phyloP scores from a whole-genome alignment of 2,888 invertebrate species.

The Macaria notata region DNA sequence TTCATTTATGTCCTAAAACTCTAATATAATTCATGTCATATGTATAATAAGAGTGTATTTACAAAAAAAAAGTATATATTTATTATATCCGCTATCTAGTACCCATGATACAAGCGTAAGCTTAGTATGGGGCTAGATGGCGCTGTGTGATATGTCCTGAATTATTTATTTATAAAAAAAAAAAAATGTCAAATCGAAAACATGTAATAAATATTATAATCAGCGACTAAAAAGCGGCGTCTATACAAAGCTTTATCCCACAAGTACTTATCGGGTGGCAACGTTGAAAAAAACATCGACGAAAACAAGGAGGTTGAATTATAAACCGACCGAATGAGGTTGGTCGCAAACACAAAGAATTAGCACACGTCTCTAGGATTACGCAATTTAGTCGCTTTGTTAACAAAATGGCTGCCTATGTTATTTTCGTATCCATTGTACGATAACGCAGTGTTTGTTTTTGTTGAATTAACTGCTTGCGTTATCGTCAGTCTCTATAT shows the following conservation, averaged over 20 bases:
- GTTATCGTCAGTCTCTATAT: conserved; percentile 18
- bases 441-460: conserved; percentile 49
- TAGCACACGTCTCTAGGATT: conserved; percentile 34
- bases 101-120: no score
- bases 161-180: no score
- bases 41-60: no score
- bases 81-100: no score
- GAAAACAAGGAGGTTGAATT: conserved; percentile 72
- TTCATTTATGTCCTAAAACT: no score
- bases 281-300: conserved; percentile 59
- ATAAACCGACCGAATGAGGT: conserved; percentile 51
- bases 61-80: no score
- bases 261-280: conserved; percentile 55
- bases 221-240: conserved; percentile 21
- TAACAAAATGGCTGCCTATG: conserved; percentile 36
- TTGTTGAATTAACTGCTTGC: conserved; percentile 32
- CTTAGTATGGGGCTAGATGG: no score
- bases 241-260: conserved; percentile 52
- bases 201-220: neutral
- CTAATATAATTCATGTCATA: no score
- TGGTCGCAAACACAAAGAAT: conserved; percentile 56
- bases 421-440: conserved; percentile 43
- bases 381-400: conserved; percentile 30
- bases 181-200: no score
- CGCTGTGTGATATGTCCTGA: no score